These are phyloP conservation scores for Pseudomyrmex cubaensis DNA, from an alignment of 1,140 invertebrate genomes.

Conservation along the genomic window DNA sequence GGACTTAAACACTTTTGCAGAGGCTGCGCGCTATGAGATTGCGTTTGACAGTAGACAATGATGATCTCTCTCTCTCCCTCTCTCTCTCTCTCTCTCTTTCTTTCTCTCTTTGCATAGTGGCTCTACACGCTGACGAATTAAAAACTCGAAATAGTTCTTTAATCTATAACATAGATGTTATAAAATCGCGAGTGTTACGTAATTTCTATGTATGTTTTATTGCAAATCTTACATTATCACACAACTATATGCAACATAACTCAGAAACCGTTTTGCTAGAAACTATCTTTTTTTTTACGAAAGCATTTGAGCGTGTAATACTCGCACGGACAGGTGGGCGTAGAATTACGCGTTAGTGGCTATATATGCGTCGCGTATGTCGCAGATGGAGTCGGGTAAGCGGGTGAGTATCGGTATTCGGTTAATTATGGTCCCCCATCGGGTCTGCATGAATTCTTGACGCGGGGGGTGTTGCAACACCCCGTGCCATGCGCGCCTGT, in stretches of 20 bases:
- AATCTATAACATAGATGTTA: no score
- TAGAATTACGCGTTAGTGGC: slow-evolving; percentile 77
- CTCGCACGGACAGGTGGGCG: slow-evolving; percentile 68
- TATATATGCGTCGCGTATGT: slow-evolving; percentile 76
- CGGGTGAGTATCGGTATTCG: slow-evolving; percentile 84
- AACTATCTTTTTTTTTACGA: neutral
- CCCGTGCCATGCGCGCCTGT: slow-evolving; percentile 83
- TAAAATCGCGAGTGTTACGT: no score
- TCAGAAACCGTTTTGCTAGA: no score
- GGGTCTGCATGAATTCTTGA: slow-evolving; percentile 84
- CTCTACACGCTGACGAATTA: no score
- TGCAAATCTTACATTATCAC: neutral
- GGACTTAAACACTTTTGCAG: neutral
- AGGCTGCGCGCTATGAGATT: slow-evolving; percentile 4
- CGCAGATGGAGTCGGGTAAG: slow-evolving; percentile 79
- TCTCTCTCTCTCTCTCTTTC: no score
- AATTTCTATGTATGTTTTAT: no score
- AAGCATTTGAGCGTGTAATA: slow-evolving; percentile 46
- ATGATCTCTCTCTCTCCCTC: no score
- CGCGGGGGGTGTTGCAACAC: slow-evolving; percentile 82
- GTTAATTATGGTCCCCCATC: slow-evolving; percentile 85
- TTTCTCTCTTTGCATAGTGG: no score
- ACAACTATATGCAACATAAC: neutral
- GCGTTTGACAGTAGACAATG: neutral
- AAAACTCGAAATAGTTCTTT: no score